phyloP scores from a whole-genome alignment of 2,888 invertebrate species.

The Plebejus anna region DNA sequence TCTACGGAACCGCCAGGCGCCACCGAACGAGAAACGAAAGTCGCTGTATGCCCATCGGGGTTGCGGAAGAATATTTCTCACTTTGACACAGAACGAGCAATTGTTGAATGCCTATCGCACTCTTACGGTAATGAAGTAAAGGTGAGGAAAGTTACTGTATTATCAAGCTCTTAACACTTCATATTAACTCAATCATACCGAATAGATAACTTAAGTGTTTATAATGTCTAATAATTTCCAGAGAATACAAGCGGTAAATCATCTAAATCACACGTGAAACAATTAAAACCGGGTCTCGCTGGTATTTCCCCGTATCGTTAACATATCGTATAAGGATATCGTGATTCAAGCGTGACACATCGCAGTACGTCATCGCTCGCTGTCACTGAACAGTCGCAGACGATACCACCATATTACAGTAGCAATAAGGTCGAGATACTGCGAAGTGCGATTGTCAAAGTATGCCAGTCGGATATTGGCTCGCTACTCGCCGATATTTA shows the following conservation, averaged over 20 bases:
- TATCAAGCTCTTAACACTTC: too few species aligned
- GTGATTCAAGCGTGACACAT: slow-evolving; percentile 10
- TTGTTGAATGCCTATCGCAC: too few species aligned
- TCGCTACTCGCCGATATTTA: not conserved
- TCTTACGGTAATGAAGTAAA: too few species aligned
- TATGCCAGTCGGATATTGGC: not conserved
- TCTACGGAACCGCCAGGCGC: too few species aligned
- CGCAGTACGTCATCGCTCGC: not conserved
- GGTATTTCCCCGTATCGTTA: slow-evolving; percentile 18
- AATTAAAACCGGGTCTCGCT: not conserved
- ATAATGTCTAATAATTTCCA: not conserved
- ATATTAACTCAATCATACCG: not conserved
- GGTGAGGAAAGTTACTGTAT: not conserved
- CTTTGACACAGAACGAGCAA: too few species aligned
- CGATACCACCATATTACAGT: not conserved
- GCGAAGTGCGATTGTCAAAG: not conserved
- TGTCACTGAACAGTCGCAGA: not conserved
- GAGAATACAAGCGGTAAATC: not conserved
- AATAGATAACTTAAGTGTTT: not conserved
- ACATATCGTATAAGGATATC: slow-evolving; percentile 9
- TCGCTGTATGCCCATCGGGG: too few species aligned
- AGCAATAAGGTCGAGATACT: not conserved
- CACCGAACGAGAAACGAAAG: too few species aligned
- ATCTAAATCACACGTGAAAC: not conserved
- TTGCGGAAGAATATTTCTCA: too few species aligned